Base-by-base conservation (phyloP, 2,888 invertebrate species). In the Yponomeuta malinellus region DNA sequence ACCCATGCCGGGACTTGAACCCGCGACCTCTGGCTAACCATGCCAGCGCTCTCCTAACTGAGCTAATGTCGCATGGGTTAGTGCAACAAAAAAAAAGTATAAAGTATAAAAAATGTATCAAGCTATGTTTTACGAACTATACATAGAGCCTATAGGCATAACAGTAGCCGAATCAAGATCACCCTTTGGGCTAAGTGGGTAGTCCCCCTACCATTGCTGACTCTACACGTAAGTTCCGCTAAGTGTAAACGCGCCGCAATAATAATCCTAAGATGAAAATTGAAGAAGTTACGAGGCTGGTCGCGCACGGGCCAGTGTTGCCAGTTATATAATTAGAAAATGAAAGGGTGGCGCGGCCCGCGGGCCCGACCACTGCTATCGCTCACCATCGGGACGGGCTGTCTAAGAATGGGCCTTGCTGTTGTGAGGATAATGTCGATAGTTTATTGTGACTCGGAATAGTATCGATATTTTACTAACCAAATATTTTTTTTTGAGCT, bases 251-350 rank as follows among this genome's bases (percentile, higher is more conserved):
- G 52, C 15, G 64, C 64, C 29, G 2, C 33, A 80, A 76, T 83
- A 79, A 83, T 81, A 82, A 83, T 87, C 85, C 87, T 83, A 87
- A 87, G 86, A 85, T 85, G 83, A 84, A 86, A 88, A 85, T 83
- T 86, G 84, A 81, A 87, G 86, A 84, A 87, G 86, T 86, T 84
- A 83, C 76, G 77, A 76, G n/a, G 52, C 52, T 82, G 81, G 88
- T 89, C 87, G 88, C 87, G 90, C 90, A 90, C 90, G 90, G 88
- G 90, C 86, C 88, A 81, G 87, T 84, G 86, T 88, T 88, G 87
- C 89, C 86, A 84, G 88, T 88, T 88, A 83, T 89, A 90, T 90
- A 90, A 90, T 90, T 90, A 90, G 90, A 90, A 90, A 90, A 90
- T 90, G 89, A 89, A 87, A 89, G 90, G 90, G 89, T 89, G 89